A percentile compares a stretch with the other conserved stretches of the same genome.
These are phyloP conservation scores for Micrasema longulum DNA, from an alignment of 1,140 invertebrate species.

Conservation along the genomic window DNA sequence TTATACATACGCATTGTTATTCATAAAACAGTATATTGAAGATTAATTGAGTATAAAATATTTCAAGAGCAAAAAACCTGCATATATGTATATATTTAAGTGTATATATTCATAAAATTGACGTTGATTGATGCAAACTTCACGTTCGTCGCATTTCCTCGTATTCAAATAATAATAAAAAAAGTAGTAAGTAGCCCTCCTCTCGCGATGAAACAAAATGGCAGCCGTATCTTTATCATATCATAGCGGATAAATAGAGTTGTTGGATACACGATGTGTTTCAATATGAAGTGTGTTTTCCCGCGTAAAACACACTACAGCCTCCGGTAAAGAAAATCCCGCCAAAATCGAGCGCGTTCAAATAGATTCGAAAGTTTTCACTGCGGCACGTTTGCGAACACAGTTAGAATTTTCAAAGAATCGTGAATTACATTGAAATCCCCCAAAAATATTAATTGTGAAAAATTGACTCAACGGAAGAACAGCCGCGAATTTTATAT, in stretches of 20 bases:
- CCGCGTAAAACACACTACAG: slow-evolving; percentile 1
- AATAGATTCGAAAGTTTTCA: background rate
- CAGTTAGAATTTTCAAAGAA: background rate
- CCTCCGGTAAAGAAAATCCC: background rate
- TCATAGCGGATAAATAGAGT: slow-evolving; percentile 9
- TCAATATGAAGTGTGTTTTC: slow-evolving; percentile 13
- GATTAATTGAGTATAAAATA: too few relatives aligned
- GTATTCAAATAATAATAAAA: too few relatives aligned
- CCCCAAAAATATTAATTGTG: background rate
- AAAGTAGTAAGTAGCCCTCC: too few relatives aligned
- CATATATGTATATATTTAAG: too few relatives aligned
- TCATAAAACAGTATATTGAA: too few relatives aligned
- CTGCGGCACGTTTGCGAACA: background rate
- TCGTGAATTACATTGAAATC: background rate
- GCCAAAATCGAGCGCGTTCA: background rate
- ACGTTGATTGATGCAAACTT: too few relatives aligned
- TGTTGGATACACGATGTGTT: background rate
- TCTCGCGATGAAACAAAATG: too few relatives aligned
- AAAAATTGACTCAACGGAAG: background rate
- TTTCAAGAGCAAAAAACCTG: too few relatives aligned
- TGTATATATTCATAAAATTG: too few relatives aligned
- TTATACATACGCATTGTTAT: too few relatives aligned
- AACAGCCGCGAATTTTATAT: too few relatives aligned
- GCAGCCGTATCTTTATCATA: background rate
- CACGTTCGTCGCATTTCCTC: too few relatives aligned